Percentiles rank a stretch among this genome's conserved stretches.
These are phyloP conservation scores for Thera britannica DNA, from an alignment of 2,888 invertebrate genomes.

Conservation along the genomic window DNA sequence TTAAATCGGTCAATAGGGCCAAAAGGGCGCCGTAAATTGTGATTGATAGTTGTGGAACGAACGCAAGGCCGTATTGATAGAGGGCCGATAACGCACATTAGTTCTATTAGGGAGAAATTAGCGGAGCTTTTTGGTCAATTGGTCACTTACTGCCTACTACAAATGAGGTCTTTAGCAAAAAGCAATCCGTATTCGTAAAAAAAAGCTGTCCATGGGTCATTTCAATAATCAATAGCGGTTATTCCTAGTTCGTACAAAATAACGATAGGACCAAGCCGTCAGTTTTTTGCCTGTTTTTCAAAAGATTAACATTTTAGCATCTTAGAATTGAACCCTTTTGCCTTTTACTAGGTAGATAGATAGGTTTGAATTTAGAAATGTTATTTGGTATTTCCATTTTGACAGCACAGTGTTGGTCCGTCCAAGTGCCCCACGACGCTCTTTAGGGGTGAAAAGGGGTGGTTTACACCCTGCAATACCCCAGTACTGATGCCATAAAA, in stretches of 20 bases:
- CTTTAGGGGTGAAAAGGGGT: conserved; percentile 34
- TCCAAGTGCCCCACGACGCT: background rate
- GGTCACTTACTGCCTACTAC: conserved; percentile 8
- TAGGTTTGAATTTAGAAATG: no score
- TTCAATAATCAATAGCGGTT: no score
- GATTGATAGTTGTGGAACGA: conserved; percentile 69
- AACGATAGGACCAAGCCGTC: no score
- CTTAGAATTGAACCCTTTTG: no score
- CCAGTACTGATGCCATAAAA: conserved; percentile 64
- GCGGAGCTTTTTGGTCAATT: conserved; percentile 39
- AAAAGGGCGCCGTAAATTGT: conserved; percentile 73
- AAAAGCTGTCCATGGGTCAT: no score
- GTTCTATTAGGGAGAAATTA: conserved; percentile 67
- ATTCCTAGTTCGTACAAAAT: no score
- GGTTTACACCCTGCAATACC: conserved; percentile 53
- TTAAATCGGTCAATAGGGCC: conserved; percentile 64
- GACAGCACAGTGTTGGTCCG: background rate
- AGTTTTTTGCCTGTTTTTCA: no score
- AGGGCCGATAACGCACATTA: conserved; percentile 68
- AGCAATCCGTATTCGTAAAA: no score
- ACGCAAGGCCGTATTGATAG: conserved; percentile 69
- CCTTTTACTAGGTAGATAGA: no score
- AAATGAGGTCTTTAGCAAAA: background rate
- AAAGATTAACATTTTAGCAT: no score
- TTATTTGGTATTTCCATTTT: background rate